Evolutionary conservation across 2,113 vertebrate species (phyloP), one percentile per base, ranked within the genome.

Genomic region (Nibea albiflora): DNA sequence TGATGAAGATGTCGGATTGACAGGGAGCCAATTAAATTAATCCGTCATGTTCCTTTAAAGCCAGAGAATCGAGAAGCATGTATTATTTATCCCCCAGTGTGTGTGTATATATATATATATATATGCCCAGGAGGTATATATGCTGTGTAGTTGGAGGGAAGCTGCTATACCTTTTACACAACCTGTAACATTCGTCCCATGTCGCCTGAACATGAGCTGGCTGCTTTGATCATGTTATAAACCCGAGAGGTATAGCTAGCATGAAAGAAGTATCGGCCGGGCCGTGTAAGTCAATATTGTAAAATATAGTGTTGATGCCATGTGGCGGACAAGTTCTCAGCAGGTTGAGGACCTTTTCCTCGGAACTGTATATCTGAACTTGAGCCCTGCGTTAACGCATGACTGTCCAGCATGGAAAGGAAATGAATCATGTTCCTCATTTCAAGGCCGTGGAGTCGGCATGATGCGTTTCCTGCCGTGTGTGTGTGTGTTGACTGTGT

Each of bases 381-480:
- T 42, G 35, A 57, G 22, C 26, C 50, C 80, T 62, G 72, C 90
- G 69, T 76, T 70, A 56, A 81, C 47, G 60, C 68, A 86, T 76
- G 85, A 76, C 77, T 63, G 53, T 79, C 74, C 77, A 67, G 61
- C 89, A 81, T 82, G 57, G 47, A 88, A 86, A 95, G 93, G 92
- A 93, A 94, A 88, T 93, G 90, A 95, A 92, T 95, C 93, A 93
- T 94, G 88, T 92, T 95, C 92, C 92, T 92, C 80, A 84, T 87
- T 92, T 93, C 88, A 87, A 94, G 89, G 91, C 88, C 12, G 22
- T 91, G 22, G 69, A 84, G 85, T 88, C 77, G 47, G 52, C 75
- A 71, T 79, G 87, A 88, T 91, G 86, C 26, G 85, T 91, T 94
- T 94, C 91, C 93, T 93, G 88, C 61, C 35, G 63, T 70, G 66